Evolutionary conservation across 2,113 vertebrate genomes (phyloP).

Genomic region (Hemiprocne comata): DNA sequence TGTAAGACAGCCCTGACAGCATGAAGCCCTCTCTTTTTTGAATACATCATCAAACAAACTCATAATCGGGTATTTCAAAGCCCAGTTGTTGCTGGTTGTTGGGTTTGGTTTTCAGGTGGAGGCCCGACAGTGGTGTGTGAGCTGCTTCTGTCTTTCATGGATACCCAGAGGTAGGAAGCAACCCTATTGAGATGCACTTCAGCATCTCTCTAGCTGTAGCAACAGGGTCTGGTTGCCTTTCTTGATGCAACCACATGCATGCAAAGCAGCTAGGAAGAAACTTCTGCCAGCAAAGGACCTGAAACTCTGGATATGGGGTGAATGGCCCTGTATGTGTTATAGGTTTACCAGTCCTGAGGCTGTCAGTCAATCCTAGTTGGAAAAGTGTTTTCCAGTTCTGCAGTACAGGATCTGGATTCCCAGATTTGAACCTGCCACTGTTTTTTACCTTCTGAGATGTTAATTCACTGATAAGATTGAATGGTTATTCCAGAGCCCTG

Average conservation of each 20-base stretch:
- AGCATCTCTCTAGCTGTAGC: background rate
- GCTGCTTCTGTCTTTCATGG: background rate
- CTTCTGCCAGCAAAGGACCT: background rate
- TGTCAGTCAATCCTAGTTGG: background rate
- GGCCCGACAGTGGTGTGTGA: no score
- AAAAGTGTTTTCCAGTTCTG: background rate
- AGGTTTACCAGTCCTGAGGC: background rate
- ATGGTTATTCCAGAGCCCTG: background rate
- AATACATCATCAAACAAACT: background rate
- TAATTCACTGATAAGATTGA: no score
- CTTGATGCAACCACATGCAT: background rate
- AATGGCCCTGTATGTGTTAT: background rate
- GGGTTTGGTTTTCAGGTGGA: background rate
- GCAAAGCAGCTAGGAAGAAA: background rate
- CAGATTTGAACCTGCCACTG: background rate
- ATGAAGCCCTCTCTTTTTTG: background rate
- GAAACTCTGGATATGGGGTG: background rate
- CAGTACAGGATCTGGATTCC: background rate
- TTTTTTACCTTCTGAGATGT: background rate
- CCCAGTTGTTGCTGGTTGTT: background rate
- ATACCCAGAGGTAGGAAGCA: background rate
- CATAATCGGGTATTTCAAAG: background rate
- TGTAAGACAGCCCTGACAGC: no score
- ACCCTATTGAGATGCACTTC: background rate
- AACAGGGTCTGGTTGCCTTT: background rate